Evolutionary conservation across 2,113 vertebrate species (phyloP).

Genomic region (Catagonus wagneri): DNA sequence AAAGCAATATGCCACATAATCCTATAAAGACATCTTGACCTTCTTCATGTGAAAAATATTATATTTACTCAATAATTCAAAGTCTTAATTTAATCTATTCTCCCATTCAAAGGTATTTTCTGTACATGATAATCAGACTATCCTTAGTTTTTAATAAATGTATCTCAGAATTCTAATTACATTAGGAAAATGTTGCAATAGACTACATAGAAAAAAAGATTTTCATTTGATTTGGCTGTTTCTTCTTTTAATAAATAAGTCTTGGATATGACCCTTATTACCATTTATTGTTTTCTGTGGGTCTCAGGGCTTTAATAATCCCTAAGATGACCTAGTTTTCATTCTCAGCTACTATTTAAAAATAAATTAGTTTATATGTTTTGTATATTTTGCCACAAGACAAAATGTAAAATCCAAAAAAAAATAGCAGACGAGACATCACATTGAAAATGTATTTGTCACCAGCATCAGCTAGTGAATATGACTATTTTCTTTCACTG

Average conservation of each 20-base stretch:
- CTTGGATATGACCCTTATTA: neutral
- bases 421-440: neutral
- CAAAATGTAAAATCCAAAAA: neutral
- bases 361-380: neutral
- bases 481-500: neutral
- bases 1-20: neutral
- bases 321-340: neutral
- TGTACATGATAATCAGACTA: neutral
- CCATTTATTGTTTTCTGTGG: neutral
- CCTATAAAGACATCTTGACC: neutral
- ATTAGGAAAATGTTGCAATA: neutral
- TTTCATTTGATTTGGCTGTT: neutral
- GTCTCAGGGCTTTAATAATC: neutral
- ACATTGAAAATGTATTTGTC: neutral
- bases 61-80: conserved; percentile 7
- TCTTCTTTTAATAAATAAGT: neutral
- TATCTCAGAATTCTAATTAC: neutral
- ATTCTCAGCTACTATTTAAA: conserved; percentile 30
- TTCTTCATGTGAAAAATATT: neutral
- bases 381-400: neutral
- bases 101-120: neutral
- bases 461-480: neutral
- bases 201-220: neutral
- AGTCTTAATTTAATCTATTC: neutral
- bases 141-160: conserved; percentile 24